A percentile compares a stretch with the other conserved stretches of the same genome.
These are phyloP conservation scores for Scaptomyza pallida DNA, from an alignment of 1,140 invertebrate species.

Conservation along the genomic window DNA sequence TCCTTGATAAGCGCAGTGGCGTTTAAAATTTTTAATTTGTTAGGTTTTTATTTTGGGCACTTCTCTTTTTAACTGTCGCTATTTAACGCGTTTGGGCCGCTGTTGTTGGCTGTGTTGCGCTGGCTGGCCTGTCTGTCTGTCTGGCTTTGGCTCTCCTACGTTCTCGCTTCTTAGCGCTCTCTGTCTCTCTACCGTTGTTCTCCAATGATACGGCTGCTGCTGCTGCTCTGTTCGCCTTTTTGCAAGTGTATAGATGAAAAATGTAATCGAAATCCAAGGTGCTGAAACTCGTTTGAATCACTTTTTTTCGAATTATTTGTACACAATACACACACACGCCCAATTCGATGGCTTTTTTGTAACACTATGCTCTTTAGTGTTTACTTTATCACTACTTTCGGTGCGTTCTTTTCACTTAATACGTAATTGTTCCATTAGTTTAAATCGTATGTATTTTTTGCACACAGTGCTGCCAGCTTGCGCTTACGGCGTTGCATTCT, in stretches of 20 bases:
- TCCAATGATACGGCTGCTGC: constrained; percentile 47
- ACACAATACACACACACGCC: constrained; percentile 59
- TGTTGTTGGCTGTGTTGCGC: constrained; percentile 65
- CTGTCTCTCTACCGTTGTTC: constrained; percentile 55
- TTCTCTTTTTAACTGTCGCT: constrained; percentile 42
- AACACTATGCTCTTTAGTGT: constrained; percentile 37
- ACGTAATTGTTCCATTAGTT: constrained; percentile 78
- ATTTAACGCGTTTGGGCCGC: constrained; percentile 46
- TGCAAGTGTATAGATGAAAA: constrained; percentile 74
- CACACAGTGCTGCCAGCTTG: constrained; percentile 60
- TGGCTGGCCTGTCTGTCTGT: constrained; percentile 53
- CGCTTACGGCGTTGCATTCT: constrained; percentile 54
- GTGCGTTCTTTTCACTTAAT: constrained; percentile 79
- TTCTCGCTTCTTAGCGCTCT: constrained; percentile 58
- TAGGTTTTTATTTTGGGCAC: constrained; percentile 26
- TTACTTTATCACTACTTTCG: constrained; percentile 57
- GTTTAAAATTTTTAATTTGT: constrained; percentile 40
- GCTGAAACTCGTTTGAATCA: constrained; percentile 67
- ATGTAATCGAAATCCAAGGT: constrained; percentile 64
- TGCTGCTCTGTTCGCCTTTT: constrained; percentile 55
- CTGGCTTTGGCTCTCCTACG: constrained; percentile 56
- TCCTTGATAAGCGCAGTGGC: constrained; percentile 24
- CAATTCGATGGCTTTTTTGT: constrained; percentile 35
- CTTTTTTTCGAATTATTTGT: constrained; percentile 50
- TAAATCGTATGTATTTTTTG: constrained; percentile 81